These are phyloP conservation scores for Lonchura striata DNA, from an alignment of 2,113 vertebrate genomes.

Conservation along the genomic window DNA sequence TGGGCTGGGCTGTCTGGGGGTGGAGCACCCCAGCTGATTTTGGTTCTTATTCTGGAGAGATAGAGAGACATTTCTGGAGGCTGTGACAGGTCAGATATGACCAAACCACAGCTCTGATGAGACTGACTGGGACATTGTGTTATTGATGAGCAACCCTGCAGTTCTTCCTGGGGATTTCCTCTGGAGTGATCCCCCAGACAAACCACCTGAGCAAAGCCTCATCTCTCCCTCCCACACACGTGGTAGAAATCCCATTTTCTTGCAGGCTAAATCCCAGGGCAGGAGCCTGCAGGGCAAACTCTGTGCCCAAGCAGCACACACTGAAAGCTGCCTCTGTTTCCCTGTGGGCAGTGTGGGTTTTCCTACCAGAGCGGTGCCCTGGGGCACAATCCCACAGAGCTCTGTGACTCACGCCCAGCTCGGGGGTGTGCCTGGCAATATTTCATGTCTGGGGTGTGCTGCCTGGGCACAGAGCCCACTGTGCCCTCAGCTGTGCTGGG, in stretches of 20 bases:
- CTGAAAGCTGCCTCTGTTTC: neutral
- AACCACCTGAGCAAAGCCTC: neutral
- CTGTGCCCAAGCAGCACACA: neutral
- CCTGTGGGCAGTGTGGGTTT: neutral
- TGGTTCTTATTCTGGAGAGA: neutral
- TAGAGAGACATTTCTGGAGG: neutral
- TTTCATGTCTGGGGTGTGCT: neutral
- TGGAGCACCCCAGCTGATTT: neutral
- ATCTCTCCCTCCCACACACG: neutral
- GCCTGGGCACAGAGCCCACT: neutral
- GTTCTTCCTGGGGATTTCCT: neutral
- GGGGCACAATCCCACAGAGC: rapidly evolving
- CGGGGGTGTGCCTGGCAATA: rapidly evolving
- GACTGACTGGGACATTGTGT: neutral
- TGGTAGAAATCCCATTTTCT: neutral
- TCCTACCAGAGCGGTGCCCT: neutral
- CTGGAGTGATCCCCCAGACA: neutral
- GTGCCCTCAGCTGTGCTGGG: neutral
- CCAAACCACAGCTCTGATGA: neutral
- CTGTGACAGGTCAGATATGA: neutral
- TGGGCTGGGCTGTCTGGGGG: neutral
- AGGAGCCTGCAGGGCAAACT: neutral
- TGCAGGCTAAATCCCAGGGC: neutral
- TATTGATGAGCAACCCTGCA: rapidly evolving
- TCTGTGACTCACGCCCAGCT: neutral